Evolutionary conservation across 2,113 vertebrate species (phyloP).

Genomic region (Butorides virescens): DNA sequence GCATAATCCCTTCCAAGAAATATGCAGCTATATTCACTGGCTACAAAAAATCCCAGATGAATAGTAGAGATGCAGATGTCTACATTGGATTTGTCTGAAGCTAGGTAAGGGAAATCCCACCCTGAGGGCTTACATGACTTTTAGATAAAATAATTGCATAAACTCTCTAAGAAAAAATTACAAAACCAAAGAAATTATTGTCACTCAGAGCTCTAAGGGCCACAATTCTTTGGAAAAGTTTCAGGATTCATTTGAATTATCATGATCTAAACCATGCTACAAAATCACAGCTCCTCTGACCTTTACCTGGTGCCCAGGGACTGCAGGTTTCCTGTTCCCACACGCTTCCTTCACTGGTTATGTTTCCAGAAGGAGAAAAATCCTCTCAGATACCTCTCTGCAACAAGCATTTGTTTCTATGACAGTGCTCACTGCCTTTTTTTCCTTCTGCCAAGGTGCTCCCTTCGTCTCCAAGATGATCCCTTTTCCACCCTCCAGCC

Average conservation of each 20-base stretch:
- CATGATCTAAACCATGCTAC: not conserved
- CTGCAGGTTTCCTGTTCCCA: not conserved
- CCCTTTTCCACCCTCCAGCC: not conserved
- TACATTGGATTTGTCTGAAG: not conserved
- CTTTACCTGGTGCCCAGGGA: not conserved
- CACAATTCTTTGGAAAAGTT: not conserved
- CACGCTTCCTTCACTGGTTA: not conserved
- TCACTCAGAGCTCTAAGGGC: not conserved
- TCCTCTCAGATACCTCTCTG: not conserved
- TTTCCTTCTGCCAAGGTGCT: not conserved
- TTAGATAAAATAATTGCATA: not conserved
- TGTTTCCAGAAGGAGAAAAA: not conserved
- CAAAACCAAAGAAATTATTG: not conserved
- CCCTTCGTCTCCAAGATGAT: not conserved
- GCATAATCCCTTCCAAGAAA: not conserved
- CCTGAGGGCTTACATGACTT: not conserved
- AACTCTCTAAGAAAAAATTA: not conserved
- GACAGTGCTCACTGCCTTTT: not conserved
- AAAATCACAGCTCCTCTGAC: not conserved
- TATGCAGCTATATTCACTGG: not conserved
- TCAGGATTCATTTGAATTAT: not conserved
- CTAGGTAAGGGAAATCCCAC: not conserved
- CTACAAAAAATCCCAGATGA: not conserved
- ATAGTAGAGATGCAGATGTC: not conserved
- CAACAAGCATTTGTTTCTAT: not conserved